Evolutionary conservation across 2,113 vertebrate genomes (phyloP), one percentile per base, ranked within the genome.

Genomic region (Leptobrachium ailaonicum): DNA sequence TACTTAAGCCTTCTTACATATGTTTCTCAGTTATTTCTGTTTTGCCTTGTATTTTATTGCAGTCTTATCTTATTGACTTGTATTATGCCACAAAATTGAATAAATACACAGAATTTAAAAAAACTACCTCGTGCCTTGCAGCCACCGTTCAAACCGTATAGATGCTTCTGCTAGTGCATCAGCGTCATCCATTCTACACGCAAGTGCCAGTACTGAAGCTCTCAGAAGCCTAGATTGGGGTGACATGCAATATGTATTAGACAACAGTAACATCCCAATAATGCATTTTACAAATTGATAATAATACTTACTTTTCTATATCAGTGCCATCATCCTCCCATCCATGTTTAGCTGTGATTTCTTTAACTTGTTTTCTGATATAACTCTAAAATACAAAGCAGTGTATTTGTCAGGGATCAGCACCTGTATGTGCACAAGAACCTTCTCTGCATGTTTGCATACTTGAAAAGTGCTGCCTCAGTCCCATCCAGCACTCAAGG

Each of bases 181-280:
- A 7, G 0, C 0, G 13, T 98, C 92, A 45, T 32, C 82, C 94
- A 96, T 94, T 83, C 92, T 90, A 85, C 98, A 99, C 0, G 97
- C 91, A 0, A 99, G 90, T 43, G 89, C 87, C 77, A 98, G 85
- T 68, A 96, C 92, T 0, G 90, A 93, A 69, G 94, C 86, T 67
- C 96, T 94, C 74, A 98, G 92, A 64, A 99, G 91, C 88, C 98
- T 99, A 40, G 56, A 82, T 79, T 85, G 77, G 43, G 69, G 63
- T 77, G 13, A n/a, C 73, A 82, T 78, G 6, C 66, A 66, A 66
- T 90, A 89, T 82, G 92, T 76, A 54, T 4, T 68, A 90, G 41
- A 79, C 90, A 88, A 67, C 41, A 0, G 83, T 87, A 56, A 4
- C 1, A 42, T 20, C 20, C 13, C 1, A 67, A 12, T n/a, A n/a